These are phyloP conservation scores for Drosophila emarginata DNA, from an alignment of 2,888 invertebrate species.

Conservation along the genomic window DNA sequence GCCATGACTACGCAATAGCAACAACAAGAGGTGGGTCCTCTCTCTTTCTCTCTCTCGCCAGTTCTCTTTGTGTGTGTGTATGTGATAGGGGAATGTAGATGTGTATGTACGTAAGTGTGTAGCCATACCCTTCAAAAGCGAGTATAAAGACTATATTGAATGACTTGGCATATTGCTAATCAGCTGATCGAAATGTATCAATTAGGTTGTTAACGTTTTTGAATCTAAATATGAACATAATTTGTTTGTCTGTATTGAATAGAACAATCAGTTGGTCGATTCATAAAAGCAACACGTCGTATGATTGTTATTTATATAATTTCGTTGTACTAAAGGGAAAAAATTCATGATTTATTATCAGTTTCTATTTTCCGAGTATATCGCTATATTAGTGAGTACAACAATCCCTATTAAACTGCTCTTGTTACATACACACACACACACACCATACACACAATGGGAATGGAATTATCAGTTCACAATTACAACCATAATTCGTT, in stretches of 20 bases:
- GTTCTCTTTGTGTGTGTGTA: conserved; percentile 26
- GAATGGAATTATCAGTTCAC: conserved; percentile 21
- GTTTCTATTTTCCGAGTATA: neutral
- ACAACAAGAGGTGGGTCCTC: conserved; percentile 65
- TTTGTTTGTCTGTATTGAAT: no score
- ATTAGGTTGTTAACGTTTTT: neutral
- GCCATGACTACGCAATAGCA: conserved; percentile 76
- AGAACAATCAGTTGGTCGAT: no score
- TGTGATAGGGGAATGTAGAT: neutral
- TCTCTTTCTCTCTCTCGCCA: conserved; percentile 37
- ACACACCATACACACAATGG: conserved; percentile 15
- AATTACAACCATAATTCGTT: conserved; percentile 38
- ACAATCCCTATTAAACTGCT: neutral
- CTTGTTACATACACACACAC: conserved; percentile 18
- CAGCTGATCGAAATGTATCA: neutral
- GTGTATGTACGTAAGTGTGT: conserved; percentile 2
- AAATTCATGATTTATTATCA: no score
- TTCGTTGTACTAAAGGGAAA: no score
- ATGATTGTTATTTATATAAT: no score
- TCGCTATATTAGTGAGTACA: neutral
- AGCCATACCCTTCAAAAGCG: neutral
- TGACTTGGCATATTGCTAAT: neutral
- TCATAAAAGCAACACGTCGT: no score
- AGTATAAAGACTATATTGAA: neutral
- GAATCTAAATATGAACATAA: no score